A percentile compares a stretch with the other conserved stretches of the same genome.
These are phyloP conservation scores for Spodoptera picta DNA, from an alignment of 2,888 invertebrate species.

Conservation along the genomic window DNA sequence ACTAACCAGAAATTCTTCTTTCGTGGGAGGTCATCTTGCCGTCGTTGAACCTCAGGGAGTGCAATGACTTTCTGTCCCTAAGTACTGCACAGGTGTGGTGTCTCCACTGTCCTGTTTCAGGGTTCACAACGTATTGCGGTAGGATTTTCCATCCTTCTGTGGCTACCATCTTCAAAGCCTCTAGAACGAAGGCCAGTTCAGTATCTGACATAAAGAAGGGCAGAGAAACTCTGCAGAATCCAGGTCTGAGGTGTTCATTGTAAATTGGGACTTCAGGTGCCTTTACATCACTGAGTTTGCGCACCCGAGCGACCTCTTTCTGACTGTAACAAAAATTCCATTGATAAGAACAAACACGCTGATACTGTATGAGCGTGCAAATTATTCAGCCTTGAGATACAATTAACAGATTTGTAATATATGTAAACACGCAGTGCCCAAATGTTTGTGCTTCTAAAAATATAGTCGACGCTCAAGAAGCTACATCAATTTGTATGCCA, in stretches of 20 bases:
- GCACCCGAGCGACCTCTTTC: slow-evolving; percentile 80
- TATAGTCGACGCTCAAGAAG: slow-evolving; percentile 26
- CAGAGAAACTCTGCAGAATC: slow-evolving; percentile 95
- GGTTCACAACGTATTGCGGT: slow-evolving; percentile 95
- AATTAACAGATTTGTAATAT: slow-evolving; percentile 58
- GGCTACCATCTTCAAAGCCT: slow-evolving; percentile 95
- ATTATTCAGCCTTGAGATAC: slow-evolving; percentile 59
- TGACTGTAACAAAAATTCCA: slow-evolving; percentile 73
- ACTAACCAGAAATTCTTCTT: slow-evolving; percentile 90
- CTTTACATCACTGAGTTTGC: slow-evolving; percentile 81
- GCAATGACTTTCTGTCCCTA: slow-evolving; percentile 94
- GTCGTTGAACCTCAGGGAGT: slow-evolving; percentile 92
- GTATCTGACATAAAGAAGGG: slow-evolving; percentile 95
- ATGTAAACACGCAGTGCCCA: slow-evolving; percentile 32
- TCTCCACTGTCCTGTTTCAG: slow-evolving; percentile 96
- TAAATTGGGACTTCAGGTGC: slow-evolving; percentile 81
- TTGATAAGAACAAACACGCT: slow-evolving; percentile 44
- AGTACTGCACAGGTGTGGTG: slow-evolving; percentile 94
- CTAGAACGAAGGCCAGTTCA: slow-evolving; percentile 94
- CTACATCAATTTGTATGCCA: slow-evolving; percentile 24
- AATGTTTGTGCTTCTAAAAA: slow-evolving; percentile 48
- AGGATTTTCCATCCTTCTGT: slow-evolving; percentile 96
- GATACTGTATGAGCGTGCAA: slow-evolving; percentile 40
- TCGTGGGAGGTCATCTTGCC: slow-evolving; percentile 93
- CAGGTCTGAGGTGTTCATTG: slow-evolving; percentile 94